Base-by-base conservation (phyloP, 1,140 invertebrate species). In the Bradysia coprophila region DNA sequence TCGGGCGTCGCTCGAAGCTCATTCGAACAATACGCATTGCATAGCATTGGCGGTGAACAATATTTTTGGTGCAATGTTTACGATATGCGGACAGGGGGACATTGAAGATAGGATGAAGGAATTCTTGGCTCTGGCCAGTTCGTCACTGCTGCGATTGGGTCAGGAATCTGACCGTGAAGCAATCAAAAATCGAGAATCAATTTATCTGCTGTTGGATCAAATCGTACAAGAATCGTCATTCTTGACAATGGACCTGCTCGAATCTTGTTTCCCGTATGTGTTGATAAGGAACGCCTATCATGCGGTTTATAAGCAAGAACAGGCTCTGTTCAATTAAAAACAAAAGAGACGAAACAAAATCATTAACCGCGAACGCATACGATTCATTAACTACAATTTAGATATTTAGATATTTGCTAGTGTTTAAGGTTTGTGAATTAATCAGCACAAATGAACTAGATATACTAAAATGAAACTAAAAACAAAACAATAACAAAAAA, bases 61-160 rank as follows among this genome's bases (percentile, higher is more conserved):
- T 51, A 86, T 99, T 43, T 95, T 97, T 55, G 91, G 86, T 18
- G 93, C 94, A 1, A 59, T 99, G 18, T 98, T 99, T 54, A 92
- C 89, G 1, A 84, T 97, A 43, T 91, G 91, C 59, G 88, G 85
- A 3, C 80, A 86, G 53, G 86, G 83, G 19, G 96, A 99, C 59
- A 92, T 95, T 49, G 91, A 95, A 55, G 91, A 95, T 54, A 73
- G 95, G 45, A 88, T 99, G 75, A 96, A 98, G 55, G 96, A 98
- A 61, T 98, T 99, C 59, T 64, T 98, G 39, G 95, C 95, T 3
- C 63, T 97, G 45, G 89, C 93, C 2, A 96, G 92, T 1, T 97
- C 93, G 1, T 96, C 91, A 60, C 68, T 98, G 20, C 64, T 98
- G 4, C 72, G 92, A 47, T 67, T 98, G 3, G 92, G 92, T 1